Evolutionary conservation across 2,113 vertebrate species (phyloP).

Genomic region (Anolis carolinensis): DNA sequence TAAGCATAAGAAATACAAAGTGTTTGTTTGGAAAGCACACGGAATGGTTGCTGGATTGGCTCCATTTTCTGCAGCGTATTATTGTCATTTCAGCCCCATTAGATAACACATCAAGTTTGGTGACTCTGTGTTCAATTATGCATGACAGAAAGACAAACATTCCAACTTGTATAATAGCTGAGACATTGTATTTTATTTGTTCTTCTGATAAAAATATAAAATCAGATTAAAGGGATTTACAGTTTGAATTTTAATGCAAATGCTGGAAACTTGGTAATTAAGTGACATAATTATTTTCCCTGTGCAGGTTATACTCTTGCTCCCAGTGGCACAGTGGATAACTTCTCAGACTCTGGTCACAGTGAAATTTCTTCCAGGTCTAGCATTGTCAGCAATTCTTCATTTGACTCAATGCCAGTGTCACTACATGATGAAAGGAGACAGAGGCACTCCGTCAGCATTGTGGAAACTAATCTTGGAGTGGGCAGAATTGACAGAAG

Average conservation of each 20-base stretch:
- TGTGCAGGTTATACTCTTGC: constrained; percentile 84
- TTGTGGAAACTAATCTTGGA: constrained; percentile 84
- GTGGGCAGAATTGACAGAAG: constrained; percentile 87
- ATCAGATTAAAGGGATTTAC: not conserved
- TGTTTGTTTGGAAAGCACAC: no score
- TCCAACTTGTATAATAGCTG: not conserved
- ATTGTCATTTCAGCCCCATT: no score
- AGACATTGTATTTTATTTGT: not conserved
- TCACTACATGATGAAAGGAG: constrained; percentile 87
- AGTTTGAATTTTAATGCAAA: not conserved
- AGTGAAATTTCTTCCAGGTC: constrained; percentile 97
- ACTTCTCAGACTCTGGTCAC: constrained; percentile 95
- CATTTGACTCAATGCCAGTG: constrained; percentile 87
- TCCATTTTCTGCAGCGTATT: no score
- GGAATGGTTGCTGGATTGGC: no score
- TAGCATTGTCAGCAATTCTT: constrained; percentile 97
- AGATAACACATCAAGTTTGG: no score
- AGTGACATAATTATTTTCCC: constrained; percentile 4
- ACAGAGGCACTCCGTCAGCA: constrained; percentile 88
- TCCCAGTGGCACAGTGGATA: constrained; percentile 86
- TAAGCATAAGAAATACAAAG: no score
- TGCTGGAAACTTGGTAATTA: constrained; percentile 15
- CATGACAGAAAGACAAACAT: no score
- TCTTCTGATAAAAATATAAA: not conserved
- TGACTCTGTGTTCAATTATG: no score